Base-by-base conservation (phyloP, 2,888 invertebrate species). In the Morpho helenor region DNA sequence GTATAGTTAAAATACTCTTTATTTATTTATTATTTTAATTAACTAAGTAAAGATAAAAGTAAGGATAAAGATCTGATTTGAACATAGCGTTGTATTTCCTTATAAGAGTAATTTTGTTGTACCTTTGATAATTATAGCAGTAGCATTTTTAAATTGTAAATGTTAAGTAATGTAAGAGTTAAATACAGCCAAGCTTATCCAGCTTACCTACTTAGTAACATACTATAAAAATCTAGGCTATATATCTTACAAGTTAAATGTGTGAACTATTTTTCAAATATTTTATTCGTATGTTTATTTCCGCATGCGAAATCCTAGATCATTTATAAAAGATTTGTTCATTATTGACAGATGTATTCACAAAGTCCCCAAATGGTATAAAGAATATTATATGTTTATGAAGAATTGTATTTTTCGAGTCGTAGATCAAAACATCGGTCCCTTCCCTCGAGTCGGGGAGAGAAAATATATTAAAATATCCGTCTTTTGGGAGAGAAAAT, bases 371-470 rank as follows among this genome's bases (percentile, higher is more conserved):
- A 48, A 49, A 52, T 48, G 75, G 74, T 77, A 78, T 69, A 73
- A 75, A 71, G 66, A 79, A 77, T 80, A 76, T 75, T 79, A 68
- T 49, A 62, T 74, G 73, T 76, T 77, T 76, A 71, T 71, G 71
- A 64, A 75, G 76, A 76, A 77, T 69, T 76, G 74, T 82, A 73
- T 79, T 79, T 75, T 75, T 72, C 68, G 75, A 77, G 77, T 75
- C 77, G 78, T 79, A 82, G 79, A 84, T 87, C 84, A 84, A 84
- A 85, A 85, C 82, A 80, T 79, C 76, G 82, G 80, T 77, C 75
- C 70, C 65, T 69, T 80, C 80, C 77, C 80, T 69, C 64, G 78
- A 75, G 79, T 69, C 66, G 65, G 69, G 72, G 65, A 69, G 67
- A 71, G 49, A 57, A 60, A 59, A 79, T 81, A 82, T 85, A 86